Percentiles rank a stretch among this genome's conserved stretches.
Evolutionary conservation across 1,140 invertebrate species (phyloP).

Genomic region (Rhopalosiphum maidis): DNA sequence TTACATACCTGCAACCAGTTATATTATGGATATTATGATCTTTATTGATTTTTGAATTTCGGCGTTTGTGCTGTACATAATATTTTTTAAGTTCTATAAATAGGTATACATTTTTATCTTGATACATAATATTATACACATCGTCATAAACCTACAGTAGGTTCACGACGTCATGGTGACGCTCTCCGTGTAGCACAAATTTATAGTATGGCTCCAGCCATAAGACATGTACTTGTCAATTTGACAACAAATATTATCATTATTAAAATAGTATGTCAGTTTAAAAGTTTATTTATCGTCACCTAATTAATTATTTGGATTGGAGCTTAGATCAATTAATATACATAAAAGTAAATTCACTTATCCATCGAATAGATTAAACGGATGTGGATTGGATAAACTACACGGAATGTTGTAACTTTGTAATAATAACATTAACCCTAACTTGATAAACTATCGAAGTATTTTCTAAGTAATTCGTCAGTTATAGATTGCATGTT

Average conservation of each 20-base stretch:
- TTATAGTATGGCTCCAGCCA: too few relatives aligned
- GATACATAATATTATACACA: too few relatives aligned
- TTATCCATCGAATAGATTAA: background rate
- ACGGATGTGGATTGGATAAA: background rate
- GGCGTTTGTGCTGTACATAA: too few relatives aligned
- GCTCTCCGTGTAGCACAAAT: too few relatives aligned
- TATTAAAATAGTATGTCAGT: background rate
- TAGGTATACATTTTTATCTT: too few relatives aligned
- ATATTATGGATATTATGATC: too few relatives aligned
- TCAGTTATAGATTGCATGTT: background rate
- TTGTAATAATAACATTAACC: background rate
- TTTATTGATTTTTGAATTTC: too few relatives aligned
- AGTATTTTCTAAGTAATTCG: conserved; percentile 16
- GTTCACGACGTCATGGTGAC: too few relatives aligned
- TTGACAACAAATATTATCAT: background rate
- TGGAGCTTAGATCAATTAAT: background rate
- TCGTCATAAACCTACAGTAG: too few relatives aligned
- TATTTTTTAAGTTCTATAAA: too few relatives aligned
- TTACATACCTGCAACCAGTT: too few relatives aligned
- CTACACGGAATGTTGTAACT: background rate
- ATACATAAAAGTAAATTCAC: conserved; percentile 7
- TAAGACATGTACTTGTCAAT: too few relatives aligned
- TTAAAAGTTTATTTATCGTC: background rate
- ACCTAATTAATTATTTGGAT: background rate
- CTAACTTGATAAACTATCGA: background rate